Evolutionary conservation across 2,797 vertebrate species (phyloP).

Genomic region (Rhadinocentrus ornatus): DNA sequence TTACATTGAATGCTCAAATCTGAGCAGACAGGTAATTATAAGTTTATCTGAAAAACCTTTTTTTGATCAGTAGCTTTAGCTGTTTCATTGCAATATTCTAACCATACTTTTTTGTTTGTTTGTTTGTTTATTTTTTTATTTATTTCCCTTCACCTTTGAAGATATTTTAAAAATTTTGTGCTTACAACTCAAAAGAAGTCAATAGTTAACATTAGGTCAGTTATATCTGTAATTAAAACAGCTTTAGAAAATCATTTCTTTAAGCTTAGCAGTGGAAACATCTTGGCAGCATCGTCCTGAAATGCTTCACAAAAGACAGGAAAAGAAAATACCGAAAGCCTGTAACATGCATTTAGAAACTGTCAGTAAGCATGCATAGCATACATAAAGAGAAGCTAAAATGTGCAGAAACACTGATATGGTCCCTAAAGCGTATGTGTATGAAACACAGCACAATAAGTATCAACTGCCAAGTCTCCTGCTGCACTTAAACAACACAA

Average conservation of each 20-base stretch:
- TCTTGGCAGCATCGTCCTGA: neutral
- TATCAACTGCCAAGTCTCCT: constrained; percentile 35
- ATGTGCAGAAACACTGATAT: neutral
- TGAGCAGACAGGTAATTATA: neutral
- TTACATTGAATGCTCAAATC: neutral
- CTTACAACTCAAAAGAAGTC: neutral
- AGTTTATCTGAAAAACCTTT: neutral
- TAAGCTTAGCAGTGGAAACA: neutral
- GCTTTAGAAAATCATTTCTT: neutral
- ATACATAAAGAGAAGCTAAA: constrained; percentile 4
- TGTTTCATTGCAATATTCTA: neutral
- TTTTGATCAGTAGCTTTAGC: neutral
- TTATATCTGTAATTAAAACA: neutral
- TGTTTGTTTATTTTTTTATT: neutral
- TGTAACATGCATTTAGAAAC: constrained; percentile 5
- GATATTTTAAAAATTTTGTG: neutral
- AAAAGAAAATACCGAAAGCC: neutral
- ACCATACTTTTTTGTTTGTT: neutral
- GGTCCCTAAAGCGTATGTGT: constrained; percentile 6
- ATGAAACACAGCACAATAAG: constrained; percentile 21
- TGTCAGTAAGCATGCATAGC: neutral
- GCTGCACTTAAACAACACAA: constrained; percentile 43
- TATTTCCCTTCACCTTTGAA: neutral
- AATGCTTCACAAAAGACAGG: neutral
- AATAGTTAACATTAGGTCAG: neutral